These are phyloP conservation scores for Kryptopterus vitreolus DNA, from an alignment of 2,797 vertebrate genomes.

Conservation along the genomic window DNA sequence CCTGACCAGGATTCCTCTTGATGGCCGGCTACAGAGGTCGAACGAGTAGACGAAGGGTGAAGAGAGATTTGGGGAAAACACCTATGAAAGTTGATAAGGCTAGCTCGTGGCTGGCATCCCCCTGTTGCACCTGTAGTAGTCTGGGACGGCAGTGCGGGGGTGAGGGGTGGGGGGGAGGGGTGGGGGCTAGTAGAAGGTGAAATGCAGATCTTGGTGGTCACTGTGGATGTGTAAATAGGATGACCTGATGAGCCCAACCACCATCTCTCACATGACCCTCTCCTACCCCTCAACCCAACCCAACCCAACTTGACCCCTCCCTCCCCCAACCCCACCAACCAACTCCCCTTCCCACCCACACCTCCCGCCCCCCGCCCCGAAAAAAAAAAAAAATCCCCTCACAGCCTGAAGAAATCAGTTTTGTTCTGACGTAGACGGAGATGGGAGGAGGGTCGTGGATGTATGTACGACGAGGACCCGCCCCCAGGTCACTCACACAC, in stretches of 20 bases:
- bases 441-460: conserved; percentile 60
- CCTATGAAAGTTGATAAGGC: conserved; percentile 85
- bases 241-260: conserved; percentile 64
- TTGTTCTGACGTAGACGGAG: conserved; percentile 49
- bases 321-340: conserved; percentile 45
- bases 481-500: conserved; percentile 74
- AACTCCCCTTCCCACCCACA: not conserved
- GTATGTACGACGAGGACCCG: conserved; percentile 71
- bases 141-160: conserved; percentile 41
- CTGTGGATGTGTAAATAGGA: conserved; percentile 65
- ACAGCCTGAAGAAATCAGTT: conserved; percentile 65
- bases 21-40: conserved; percentile 66
- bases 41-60: conserved; percentile 61
- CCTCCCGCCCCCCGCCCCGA: conserved; percentile 33
- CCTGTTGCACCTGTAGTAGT: conserved; percentile 67
- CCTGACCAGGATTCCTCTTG: conserved; percentile 54
- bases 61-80: conserved; percentile 52
- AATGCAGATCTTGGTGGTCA: conserved; percentile 59
- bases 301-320: too few species aligned
- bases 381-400: conserved; percentile 35
- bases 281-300: too few species aligned
- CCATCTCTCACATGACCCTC: too few species aligned
- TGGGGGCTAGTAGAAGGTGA: conserved; percentile 13
- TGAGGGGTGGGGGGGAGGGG: too few species aligned
- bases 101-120: conserved; percentile 76